These are phyloP conservation scores for Circaetus gallicus DNA, from an alignment of 2,113 vertebrate genomes.

Conservation along the genomic window DNA sequence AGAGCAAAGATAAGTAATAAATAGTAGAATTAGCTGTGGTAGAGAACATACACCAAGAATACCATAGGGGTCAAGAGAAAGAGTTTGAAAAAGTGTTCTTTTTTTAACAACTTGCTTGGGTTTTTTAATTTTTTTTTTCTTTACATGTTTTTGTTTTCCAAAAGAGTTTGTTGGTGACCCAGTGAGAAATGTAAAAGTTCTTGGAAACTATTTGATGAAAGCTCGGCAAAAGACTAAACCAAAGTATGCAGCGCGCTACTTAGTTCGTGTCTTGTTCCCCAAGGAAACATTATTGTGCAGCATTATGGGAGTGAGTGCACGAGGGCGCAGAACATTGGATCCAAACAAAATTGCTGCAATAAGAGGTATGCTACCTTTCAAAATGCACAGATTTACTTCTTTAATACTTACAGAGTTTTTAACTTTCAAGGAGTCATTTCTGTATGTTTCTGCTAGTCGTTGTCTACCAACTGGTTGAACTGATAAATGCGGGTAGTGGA, in stretches of 20 bases:
- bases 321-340: slow-evolving; percentile 64
- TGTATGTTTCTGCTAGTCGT: background rate
- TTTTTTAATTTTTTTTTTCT: background rate
- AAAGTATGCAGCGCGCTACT: slow-evolving; percentile 68
- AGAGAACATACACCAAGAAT: background rate
- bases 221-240: slow-evolving; percentile 70
- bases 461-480: background rate
- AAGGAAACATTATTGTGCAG: slow-evolving; percentile 62
- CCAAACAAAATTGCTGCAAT: slow-evolving; percentile 78
- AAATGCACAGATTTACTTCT: background rate
- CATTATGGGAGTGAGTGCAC: slow-evolving; percentile 7
- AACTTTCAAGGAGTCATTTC: background rate
- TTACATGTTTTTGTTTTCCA: background rate
- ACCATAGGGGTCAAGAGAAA: background rate
- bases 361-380: slow-evolving; percentile 69
- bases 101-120: background rate
- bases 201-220: slow-evolving; percentile 60
- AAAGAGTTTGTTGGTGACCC: slow-evolving; percentile 77
- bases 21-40: background rate
- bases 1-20: background rate
- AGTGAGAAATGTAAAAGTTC: slow-evolving; percentile 69
- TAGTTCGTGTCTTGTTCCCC: slow-evolving; percentile 73
- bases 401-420: background rate
- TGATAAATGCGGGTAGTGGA: accelerated
- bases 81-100: background rate